Percentiles rank a stretch among this genome's conserved stretches.
Conservation (phyloP, 2,113 vertebrate genomes). For the Polypterus senegalus region DNA sequence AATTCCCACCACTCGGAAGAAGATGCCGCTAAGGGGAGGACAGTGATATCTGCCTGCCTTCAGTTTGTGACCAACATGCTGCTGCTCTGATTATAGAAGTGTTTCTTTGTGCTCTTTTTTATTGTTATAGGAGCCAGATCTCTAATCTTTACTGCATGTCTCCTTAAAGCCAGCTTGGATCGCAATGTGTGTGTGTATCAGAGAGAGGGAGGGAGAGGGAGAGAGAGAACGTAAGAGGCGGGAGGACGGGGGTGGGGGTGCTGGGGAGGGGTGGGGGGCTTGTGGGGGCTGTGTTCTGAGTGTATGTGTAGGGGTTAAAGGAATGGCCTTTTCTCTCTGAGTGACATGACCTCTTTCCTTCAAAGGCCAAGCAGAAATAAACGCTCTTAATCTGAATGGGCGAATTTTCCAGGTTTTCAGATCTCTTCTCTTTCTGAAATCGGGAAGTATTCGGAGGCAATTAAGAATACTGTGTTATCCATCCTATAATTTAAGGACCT, state of each 20-base stretch:
- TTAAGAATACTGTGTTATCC: conserved; percentile 32
- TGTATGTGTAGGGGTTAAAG: conserved; percentile 29
- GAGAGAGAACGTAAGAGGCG: conserved; percentile 3
- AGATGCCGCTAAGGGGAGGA: conserved; percentile 31
- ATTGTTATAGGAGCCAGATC: conserved; percentile 44
- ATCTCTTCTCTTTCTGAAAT: conserved; percentile 36
- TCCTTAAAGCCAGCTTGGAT: conserved; percentile 44
- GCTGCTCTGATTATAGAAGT: conserved; percentile 44
- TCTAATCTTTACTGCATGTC: conserved; percentile 47
- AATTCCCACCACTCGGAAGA: conserved; percentile 8
- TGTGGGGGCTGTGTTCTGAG: conserved; percentile 16
- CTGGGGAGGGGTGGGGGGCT: neutral
- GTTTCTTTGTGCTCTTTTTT: conserved; percentile 32
- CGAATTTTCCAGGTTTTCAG: conserved; percentile 35
- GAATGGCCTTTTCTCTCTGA: conserved; percentile 53
- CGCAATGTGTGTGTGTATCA: conserved; percentile 23
- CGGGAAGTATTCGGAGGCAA: conserved; percentile 31
- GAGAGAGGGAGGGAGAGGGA: conserved; percentile 20
- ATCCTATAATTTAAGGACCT: conserved; percentile 26
- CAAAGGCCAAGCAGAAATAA: conserved; percentile 57
- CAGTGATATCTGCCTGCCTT: conserved; percentile 35
- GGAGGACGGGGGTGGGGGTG: conserved; percentile 8
- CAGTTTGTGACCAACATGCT: conserved; percentile 50
- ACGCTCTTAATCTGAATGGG: conserved; percentile 45
- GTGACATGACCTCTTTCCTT: conserved; percentile 61